phyloP scores from a whole-genome alignment of 1,140 invertebrate genomes.

The Adoxophyes honmai region DNA sequence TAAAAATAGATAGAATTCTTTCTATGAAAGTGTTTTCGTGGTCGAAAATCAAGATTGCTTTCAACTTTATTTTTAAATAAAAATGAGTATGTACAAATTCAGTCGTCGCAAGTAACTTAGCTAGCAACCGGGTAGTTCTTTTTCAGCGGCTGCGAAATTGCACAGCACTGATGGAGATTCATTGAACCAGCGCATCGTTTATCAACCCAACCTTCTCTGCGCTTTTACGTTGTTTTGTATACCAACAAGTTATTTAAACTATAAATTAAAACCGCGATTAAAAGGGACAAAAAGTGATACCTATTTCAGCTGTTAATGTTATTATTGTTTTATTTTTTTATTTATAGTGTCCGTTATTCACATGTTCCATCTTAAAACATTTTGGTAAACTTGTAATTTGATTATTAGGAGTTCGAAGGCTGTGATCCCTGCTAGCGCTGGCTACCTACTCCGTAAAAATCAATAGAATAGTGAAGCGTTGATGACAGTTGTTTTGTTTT shows the following conservation, averaged over 20 bases:
- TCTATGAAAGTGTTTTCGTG: too few relatives aligned
- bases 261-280: background rate
- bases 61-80: too few relatives aligned
- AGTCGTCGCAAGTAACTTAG: too few relatives aligned
- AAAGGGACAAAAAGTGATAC: conserved; percentile 1
- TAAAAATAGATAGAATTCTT: too few relatives aligned
- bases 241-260: conserved; percentile 45
- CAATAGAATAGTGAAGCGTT: conserved; percentile 38
- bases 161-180: conserved; percentile 58
- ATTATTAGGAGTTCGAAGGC: too few relatives aligned
- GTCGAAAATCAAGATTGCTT: too few relatives aligned
- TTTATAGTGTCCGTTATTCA: too few relatives aligned
- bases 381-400: too few relatives aligned
- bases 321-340: background rate
- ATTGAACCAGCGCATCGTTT: conserved; percentile 58
- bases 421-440: too few relatives aligned
- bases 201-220: conserved; percentile 46
- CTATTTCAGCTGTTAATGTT: background rate
- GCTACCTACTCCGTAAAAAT: conserved; percentile 17
- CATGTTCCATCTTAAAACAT: too few relatives aligned
- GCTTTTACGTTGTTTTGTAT: conserved; percentile 45
- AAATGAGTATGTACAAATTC: too few relatives aligned
- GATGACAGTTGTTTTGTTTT: conserved; percentile 72
- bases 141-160: conserved; percentile 37
- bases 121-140: conserved; percentile 19